Evolutionary conservation across 1,140 invertebrate genomes (phyloP).

Genomic region (Cataglyphis hispanica): DNA sequence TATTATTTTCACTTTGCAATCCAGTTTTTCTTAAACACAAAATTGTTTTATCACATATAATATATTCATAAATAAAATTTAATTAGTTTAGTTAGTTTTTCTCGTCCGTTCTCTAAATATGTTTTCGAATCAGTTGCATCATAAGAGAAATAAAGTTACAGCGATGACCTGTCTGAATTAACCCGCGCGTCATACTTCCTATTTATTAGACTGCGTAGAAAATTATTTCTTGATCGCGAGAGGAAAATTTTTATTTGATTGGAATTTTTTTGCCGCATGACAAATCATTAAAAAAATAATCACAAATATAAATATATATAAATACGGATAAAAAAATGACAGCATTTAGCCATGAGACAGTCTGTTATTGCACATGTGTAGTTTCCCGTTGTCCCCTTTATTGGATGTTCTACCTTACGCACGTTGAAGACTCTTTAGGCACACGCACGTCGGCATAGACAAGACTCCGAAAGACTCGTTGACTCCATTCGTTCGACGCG

Average conservation of each 20-base stretch:
- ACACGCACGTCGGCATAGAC: slow-evolving; percentile 4
- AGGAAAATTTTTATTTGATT: neutral
- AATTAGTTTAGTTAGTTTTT: neutral
- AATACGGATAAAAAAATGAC: neutral
- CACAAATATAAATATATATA: too few species aligned
- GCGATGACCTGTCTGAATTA: too few species aligned
- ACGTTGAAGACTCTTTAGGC: slow-evolving; percentile 4
- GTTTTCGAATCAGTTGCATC: neutral
- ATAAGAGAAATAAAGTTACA: neutral
- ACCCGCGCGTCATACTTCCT: neutral
- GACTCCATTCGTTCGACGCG: neutral
- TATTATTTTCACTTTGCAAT: neutral
- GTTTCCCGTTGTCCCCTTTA: neutral
- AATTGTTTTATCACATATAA: neutral
- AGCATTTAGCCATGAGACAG: slow-evolving; percentile 14
- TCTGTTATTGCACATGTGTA: neutral
- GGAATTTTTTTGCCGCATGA: neutral
- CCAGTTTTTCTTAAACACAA: neutral
- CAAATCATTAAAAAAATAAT: neutral
- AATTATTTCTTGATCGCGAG: neutral
- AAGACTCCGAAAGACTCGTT: neutral
- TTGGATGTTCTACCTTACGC: neutral
- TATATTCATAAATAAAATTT: neutral
- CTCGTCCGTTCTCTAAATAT: neutral
- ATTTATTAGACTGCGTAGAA: neutral